Evolutionary conservation across 2,113 vertebrate genomes (phyloP).

Genomic region (Petroica traversi): DNA sequence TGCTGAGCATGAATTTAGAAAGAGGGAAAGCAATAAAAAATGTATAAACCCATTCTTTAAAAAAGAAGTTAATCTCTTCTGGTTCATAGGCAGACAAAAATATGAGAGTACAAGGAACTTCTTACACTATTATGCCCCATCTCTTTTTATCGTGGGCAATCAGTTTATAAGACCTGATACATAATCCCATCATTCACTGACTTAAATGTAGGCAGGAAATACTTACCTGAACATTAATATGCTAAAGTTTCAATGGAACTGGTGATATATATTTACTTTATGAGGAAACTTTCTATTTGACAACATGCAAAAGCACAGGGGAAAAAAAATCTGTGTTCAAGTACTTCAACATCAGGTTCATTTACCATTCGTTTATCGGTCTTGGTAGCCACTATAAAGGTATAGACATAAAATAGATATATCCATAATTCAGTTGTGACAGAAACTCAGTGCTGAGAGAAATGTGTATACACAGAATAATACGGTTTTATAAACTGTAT

Average conservation of each 20-base stretch:
- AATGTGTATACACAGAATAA: conserved; percentile 42
- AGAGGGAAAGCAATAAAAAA: not conserved
- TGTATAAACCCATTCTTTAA: not conserved
- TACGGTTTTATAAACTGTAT: conserved; percentile 45
- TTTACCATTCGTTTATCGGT: not conserved
- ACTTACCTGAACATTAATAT: not conserved
- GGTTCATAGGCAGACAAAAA: not conserved
- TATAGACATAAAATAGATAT: not conserved
- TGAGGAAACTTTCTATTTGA: not conserved
- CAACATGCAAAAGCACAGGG: not conserved
- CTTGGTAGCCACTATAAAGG: not conserved
- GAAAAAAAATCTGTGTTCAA: not conserved
- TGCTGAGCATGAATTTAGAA: not conserved
- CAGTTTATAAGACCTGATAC: not conserved
- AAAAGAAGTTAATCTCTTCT: not conserved
- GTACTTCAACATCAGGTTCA: not conserved
- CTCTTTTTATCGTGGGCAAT: not conserved
- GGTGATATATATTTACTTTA: not conserved
- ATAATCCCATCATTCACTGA: not conserved
- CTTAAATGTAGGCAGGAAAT: not conserved
- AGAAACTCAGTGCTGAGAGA: conserved; percentile 32
- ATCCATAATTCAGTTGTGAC: conserved; percentile 2
- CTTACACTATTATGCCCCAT: not conserved
- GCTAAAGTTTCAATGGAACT: not conserved
- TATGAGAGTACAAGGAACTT: not conserved